Evolutionary conservation across 2,888 invertebrate species (phyloP), one percentile per base, ranked within the genome.

Genomic region (Monoplex corrugatus): DNA sequence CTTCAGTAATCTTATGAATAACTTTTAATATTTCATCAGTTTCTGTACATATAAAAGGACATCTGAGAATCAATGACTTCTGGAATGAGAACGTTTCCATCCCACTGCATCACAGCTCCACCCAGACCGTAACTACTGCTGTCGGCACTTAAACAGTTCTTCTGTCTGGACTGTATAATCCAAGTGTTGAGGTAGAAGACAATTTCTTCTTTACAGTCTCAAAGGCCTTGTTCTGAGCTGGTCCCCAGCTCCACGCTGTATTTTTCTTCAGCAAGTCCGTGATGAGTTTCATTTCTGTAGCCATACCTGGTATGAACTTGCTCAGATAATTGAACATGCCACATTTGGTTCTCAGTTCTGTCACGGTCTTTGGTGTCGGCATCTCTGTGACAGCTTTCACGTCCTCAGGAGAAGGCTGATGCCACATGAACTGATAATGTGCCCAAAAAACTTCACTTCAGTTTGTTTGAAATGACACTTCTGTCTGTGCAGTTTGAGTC

Each of bases 391-490:
- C 23, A 10, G 80, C 50, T 50, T 43, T 40, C 28, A 87, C 57
- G 50, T 80, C 80, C 28, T 80, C 87, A 13, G 78, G 78, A 23
- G 40, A 38, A 50, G 80, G 19, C 80, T 2, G 6, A 87, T 38
- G 1, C 80, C 87, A 10, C 23, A 16, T 35, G 68, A 38, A n/a
- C 57, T 80, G 1, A 87, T 23, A 23, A 87, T 75, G 38, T 87
- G 78, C 10, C 87, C 80, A 40, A 87, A 87, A 57, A 50, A 80
- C 78, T 87, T 87, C 44, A 87, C 87, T n/a, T 87, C 50, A 32
- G 35, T 57, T 28, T 78, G 43, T 32, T 68, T 86, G 40, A 86
- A 68, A 13, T 40, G 43, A 32, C 86, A 86, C 32, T 75, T 86
- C n/a, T 38, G 1, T 63, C 35, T 86, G 68, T 86, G 40, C 16